Evolutionary conservation across 1,140 invertebrate genomes (phyloP).

Genomic region (Musca vetustissima): DNA sequence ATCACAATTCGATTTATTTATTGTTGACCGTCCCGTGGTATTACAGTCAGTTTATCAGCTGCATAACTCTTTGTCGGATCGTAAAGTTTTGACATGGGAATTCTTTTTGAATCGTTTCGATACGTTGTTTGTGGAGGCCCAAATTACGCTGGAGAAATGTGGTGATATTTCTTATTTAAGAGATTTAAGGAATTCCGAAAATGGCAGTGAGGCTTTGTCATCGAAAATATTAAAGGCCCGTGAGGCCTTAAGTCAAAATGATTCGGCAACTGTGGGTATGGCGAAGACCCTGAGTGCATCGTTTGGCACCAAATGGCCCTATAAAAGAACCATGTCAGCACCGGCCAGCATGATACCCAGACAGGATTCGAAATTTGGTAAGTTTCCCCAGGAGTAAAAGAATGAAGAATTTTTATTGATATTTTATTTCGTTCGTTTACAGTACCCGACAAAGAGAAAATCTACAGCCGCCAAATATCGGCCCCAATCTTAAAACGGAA

Average conservation of each 20-base stretch:
- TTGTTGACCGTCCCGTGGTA: slow-evolving; percentile 95
- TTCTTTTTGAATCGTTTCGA: slow-evolving; percentile 98
- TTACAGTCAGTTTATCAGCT: slow-evolving; percentile 95
- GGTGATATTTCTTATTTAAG: slow-evolving; percentile 80
- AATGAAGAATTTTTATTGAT: not conserved
- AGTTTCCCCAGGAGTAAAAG: not conserved
- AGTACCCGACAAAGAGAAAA: slow-evolving; percentile 81
- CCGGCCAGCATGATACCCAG: slow-evolving; percentile 79
- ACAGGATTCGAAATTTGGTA: slow-evolving; percentile 77
- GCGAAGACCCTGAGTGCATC: slow-evolving; percentile 84
- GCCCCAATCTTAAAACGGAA: slow-evolving; percentile 88
- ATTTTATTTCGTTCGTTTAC: not conserved
- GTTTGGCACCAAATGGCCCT: slow-evolving; percentile 91
- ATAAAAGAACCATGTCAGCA: slow-evolving; percentile 90
- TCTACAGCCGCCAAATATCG: slow-evolving; percentile 85
- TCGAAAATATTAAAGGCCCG: slow-evolving; percentile 87
- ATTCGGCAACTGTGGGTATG: slow-evolving; percentile 58
- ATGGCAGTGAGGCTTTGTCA: slow-evolving; percentile 84
- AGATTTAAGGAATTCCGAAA: slow-evolving; percentile 87
- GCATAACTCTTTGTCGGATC: slow-evolving; percentile 87
- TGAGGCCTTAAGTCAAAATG: slow-evolving; percentile 78
- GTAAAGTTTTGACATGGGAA: slow-evolving; percentile 92
- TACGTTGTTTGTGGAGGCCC: slow-evolving; percentile 91
- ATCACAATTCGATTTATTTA: slow-evolving; percentile 91
- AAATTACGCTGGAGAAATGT: slow-evolving; percentile 82